Percentiles rank a stretch among this genome's conserved stretches.
Conservation (phyloP, 2,797 vertebrate genomes). For the Rhincodon typus region DNA sequence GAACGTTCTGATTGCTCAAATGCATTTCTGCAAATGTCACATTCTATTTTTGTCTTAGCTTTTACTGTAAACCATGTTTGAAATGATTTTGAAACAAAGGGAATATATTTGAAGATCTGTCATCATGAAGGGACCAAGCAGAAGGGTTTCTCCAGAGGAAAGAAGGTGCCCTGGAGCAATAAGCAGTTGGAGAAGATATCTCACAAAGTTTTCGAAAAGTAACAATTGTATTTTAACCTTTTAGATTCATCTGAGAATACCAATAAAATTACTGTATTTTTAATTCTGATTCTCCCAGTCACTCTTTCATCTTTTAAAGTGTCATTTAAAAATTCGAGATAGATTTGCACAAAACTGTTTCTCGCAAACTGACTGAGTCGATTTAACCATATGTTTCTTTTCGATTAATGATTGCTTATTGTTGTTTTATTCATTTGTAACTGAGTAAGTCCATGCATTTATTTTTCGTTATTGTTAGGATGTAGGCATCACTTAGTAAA, state of each 20-base stretch:
- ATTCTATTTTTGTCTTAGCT: not conserved
- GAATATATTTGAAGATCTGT: not conserved
- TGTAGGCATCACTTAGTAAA: not conserved
- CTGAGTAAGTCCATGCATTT: not conserved
- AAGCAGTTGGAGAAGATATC: not conserved
- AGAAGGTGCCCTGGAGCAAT: not conserved
- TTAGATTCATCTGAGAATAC: not conserved
- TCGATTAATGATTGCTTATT: not conserved
- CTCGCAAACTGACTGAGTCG: not conserved
- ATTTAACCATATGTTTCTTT: not conserved
- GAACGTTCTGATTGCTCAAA: not conserved
- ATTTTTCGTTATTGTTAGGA: not conserved
- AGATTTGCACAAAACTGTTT: not conserved
- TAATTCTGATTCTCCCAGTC: too few relatives aligned
- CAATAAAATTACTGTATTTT: not conserved
- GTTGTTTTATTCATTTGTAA: not conserved
- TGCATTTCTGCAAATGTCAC: not conserved
- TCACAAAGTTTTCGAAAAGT: not conserved
- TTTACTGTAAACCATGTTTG: not conserved
- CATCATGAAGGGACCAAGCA: not conserved
- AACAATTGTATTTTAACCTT: not conserved
- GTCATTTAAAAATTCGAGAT: not conserved
- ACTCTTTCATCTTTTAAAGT: too few relatives aligned
- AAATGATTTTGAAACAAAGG: not conserved
- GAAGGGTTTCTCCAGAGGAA: not conserved